Base-by-base conservation (phyloP, 2,888 invertebrate species). In the Caenorhabditis sinica region DNA sequence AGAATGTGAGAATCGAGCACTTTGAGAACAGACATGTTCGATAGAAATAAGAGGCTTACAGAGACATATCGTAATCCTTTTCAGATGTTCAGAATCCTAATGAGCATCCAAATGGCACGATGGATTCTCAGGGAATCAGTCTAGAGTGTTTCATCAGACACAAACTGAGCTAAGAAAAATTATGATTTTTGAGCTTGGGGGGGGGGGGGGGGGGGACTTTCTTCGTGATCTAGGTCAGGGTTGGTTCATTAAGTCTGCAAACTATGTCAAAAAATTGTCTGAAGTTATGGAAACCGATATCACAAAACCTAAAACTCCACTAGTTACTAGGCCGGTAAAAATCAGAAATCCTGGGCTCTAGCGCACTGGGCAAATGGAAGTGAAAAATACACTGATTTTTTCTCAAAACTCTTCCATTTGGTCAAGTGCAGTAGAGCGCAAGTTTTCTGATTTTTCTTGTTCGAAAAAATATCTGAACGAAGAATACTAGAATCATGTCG, bases 21-120 rank as follows among this genome's bases (percentile, higher is more conserved):
- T 25, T 56, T 20, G 56, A 56, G 56, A 56, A 56, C 20, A 51
- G 51, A 51, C 25, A 28, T 56, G 25, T 56, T 56, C 13, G 13
- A 56, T 56, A 28, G 15, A 56, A 15, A 56, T 56, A 56, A 56
- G 28, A 56, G 5, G 56, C 25, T 56, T 17, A 53, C 1, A 53
- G 3, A 53, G 23, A 25, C 6, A 20, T 53, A 53, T 53, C 23
- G 53, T 53, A 53, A 53, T 53, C 23, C 23, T 23, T 25, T 28
- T 28, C 28, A 28, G 56, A 56, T 56, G 56, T 56, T 56, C 56
- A 56, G 13, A 28, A 15, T 25, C 56, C 15, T 56, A 25, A 56
- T 28, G 49, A 49, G 49, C n/a, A 20, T 56, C 56, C 15, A 9
- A 28, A 53, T 53, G 13, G 23, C 20, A 8, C 2, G 45, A 45